These are phyloP conservation scores for Philhelius pedissequus DNA, from an alignment of 2,888 invertebrate genomes.

Conservation along the genomic window DNA sequence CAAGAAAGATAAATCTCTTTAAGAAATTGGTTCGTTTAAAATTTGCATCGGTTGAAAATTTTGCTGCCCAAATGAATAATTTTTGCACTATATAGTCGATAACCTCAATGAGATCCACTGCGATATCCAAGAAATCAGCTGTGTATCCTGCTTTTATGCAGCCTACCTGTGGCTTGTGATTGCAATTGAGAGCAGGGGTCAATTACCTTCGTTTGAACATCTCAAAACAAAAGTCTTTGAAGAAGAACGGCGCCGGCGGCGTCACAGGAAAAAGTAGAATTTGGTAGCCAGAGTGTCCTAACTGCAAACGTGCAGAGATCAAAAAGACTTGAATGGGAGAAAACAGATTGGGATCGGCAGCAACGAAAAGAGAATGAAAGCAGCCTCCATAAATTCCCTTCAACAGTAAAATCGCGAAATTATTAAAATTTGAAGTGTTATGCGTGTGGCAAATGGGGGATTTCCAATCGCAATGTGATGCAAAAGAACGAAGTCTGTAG, in stretches of 20 bases:
- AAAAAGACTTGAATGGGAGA: not conserved
- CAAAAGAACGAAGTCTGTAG: not conserved
- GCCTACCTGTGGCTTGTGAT: not conserved
- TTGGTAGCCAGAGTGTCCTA: not conserved
- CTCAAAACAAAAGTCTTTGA: not conserved
- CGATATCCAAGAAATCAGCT: not conserved
- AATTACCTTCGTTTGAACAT: not conserved
- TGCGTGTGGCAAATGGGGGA: not conserved
- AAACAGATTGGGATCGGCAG: not conserved
- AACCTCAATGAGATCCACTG: not conserved
- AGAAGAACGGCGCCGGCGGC: not conserved
- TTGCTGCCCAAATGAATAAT: not conserved
- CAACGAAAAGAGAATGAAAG: not conserved
- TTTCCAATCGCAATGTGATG: not conserved
- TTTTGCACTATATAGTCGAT: not conserved
- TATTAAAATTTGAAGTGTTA: not conserved
- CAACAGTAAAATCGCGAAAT: not conserved
- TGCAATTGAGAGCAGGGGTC: not conserved
- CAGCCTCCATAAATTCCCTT: too few relatives aligned
- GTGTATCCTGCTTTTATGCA: not conserved
- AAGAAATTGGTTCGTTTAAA: not conserved
- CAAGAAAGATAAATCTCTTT: constrained; percentile 53
- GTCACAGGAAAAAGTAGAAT: not conserved
- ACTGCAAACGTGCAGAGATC: not conserved
- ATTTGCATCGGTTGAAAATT: not conserved